These are phyloP conservation scores for Cheilosia urbana DNA, from an alignment of 2,888 invertebrate species.

Conservation along the genomic window DNA sequence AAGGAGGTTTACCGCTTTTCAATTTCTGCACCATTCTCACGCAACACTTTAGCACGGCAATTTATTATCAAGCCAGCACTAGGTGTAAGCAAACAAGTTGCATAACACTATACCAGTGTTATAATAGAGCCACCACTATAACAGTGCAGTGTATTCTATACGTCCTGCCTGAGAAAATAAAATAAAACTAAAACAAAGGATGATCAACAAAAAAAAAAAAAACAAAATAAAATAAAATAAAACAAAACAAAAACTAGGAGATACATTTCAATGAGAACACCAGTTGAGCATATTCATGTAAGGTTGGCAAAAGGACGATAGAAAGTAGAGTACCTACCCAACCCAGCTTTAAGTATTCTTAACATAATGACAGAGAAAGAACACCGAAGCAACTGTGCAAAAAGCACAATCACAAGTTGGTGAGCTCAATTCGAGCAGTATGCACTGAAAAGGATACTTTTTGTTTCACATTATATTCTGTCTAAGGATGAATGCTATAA, in stretches of 20 bases:
- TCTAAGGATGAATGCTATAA: constrained; percentile 46
- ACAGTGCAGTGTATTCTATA: background rate
- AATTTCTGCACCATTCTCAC: constrained; percentile 25
- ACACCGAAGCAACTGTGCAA: constrained; percentile 36
- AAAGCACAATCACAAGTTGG: constrained; percentile 59
- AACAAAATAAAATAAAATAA: background rate
- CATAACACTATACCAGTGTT: constrained; percentile 2
- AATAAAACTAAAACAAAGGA: constrained; percentile 58
- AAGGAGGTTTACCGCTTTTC: constrained; percentile 20
- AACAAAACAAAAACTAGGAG: constrained; percentile 36
- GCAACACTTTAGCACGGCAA: constrained; percentile 27
- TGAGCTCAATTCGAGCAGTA: constrained; percentile 42
- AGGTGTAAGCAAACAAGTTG: constrained; percentile 27
- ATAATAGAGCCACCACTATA: background rate
- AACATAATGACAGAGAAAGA: constrained; percentile 53
- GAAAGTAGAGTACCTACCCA: constrained; percentile 25
- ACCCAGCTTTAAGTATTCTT: constrained; percentile 69
- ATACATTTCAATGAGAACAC: constrained; percentile 68
- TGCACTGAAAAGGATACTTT: constrained; percentile 55
- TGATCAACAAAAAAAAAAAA: constrained; percentile 37
- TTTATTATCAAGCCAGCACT: constrained; percentile 14
- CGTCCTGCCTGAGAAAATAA: constrained; percentile 42
- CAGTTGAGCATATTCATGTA: constrained; percentile 71
- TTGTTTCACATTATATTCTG: constrained; percentile 41
- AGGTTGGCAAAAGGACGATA: constrained; percentile 50